Evolutionary conservation across 2,797 vertebrate species (phyloP), one percentile per base, ranked within the genome.

Genomic region (Mus caroli): DNA sequence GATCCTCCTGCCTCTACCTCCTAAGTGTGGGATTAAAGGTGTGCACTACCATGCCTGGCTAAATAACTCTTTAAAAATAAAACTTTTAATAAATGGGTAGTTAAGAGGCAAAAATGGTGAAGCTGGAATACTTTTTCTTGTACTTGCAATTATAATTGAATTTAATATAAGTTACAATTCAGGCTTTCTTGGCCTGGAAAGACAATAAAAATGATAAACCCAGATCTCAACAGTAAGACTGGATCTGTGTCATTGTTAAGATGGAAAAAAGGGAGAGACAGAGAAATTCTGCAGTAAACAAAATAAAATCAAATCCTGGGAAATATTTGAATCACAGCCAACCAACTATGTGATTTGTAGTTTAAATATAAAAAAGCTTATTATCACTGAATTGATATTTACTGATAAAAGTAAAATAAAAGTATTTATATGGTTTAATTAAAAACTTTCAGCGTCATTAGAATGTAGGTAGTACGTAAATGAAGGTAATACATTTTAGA

Each of bases 301-400:
- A 97, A 64, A 43, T 56, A 91, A 97, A 73, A 89, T 90, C 26
- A 91, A 90, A 60, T 64, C 6, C 85, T 83, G 67, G 83, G 28
- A 79, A 91, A 54, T 46, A 52, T 34, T 73, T 75, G 46, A 43
- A 5, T 89, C 31, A 58, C 62, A 52, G 73, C 4, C 17, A 76
- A 91, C 91, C 34, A 94, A 43, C 64, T 34, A 90, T 17, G 79
- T 7, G 58, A 10, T 37, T 50, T 79, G 34, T 4, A 31, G 24
- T 26, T 95, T 89, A 67, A 89, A 87, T 1, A 31, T 46, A 77
- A 93, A 86, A 46, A 28, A n/a, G 31, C 12, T 62, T 60, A 79
- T 46, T 79, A 26, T 67, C 6, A 71, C 1, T 43, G 10, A 90
- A 86, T 6, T 95, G 15, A 82, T 71, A 79, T 75, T 94, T 85